Evolutionary conservation across 2,113 vertebrate species (phyloP).

Genomic region (Synodontis membranacea): DNA sequence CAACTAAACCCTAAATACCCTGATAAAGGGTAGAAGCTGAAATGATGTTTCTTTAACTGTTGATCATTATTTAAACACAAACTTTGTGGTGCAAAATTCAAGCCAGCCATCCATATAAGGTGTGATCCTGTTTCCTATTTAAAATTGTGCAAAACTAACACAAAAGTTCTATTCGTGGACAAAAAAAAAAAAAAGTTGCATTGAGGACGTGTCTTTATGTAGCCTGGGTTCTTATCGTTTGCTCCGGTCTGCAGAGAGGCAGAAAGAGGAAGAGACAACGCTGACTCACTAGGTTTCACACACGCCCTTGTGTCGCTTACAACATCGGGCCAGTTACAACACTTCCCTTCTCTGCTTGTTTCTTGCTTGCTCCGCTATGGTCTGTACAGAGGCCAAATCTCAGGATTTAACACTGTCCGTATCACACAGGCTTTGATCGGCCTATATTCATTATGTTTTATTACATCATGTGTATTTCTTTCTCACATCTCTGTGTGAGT

Average conservation of each 20-base stretch:
- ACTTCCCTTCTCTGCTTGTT: constrained; percentile 49
- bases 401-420: neutral
- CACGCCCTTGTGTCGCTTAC: constrained; percentile 54
- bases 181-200: neutral
- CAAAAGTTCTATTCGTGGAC: too few relatives aligned
- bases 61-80: neutral
- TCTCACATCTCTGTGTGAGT: constrained; percentile 12
- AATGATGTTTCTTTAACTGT: neutral
- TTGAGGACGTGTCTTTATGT: neutral
- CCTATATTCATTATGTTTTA: neutral
- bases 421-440: neutral
- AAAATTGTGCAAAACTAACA: neutral
- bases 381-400: constrained; percentile 1
- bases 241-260: constrained; percentile 35
- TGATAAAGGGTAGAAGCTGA: neutral
- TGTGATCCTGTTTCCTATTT: neutral
- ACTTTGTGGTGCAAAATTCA: neutral
- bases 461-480: constrained; percentile 7
- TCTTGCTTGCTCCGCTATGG: constrained; percentile 44
- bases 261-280: constrained; percentile 54
- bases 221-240: neutral
- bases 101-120: neutral
- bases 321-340: constrained; percentile 56
- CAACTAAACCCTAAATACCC: neutral
- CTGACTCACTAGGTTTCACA: constrained; percentile 59